Evolutionary conservation across 2,888 invertebrate species (phyloP).

Genomic region (Temnothorax unifasciatus): DNA sequence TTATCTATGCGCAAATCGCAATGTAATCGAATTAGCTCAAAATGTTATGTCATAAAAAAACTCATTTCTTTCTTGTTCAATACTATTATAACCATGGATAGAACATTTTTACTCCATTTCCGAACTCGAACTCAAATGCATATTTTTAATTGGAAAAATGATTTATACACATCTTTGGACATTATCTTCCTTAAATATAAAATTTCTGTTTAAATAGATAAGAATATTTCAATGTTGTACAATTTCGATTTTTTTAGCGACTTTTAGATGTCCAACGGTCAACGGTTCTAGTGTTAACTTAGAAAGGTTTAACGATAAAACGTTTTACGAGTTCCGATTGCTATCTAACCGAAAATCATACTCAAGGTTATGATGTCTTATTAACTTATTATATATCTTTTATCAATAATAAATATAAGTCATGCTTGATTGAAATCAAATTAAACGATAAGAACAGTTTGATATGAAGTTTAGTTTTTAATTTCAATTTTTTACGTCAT

Average conservation of each 20-base stretch:
- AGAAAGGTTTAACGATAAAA: conserved; percentile 36
- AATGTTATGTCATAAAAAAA: neutral
- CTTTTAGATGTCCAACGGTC: neutral
- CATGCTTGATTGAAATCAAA: conserved; percentile 32
- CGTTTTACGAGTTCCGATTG: conserved; percentile 23
- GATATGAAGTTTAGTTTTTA: neutral
- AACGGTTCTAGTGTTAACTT: neutral
- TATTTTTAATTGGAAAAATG: neutral
- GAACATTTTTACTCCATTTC: neutral
- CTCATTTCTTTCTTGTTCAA: neutral
- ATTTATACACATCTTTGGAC: neutral
- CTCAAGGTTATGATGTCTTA: neutral
- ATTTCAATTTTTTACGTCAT: neutral
- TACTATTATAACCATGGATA: neutral
- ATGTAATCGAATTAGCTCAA: neutral
- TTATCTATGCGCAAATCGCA: neutral
- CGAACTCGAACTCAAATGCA: neutral
- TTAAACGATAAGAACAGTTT: neutral
- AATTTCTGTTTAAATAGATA: neutral
- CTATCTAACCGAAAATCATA: conserved; percentile 37
- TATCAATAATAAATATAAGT: conserved; percentile 25
- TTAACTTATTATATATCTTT: conserved; percentile 37
- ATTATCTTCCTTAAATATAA: neutral
- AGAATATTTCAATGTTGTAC: neutral
- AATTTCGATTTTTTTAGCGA: neutral